phyloP scores from a whole-genome alignment of 2,113 vertebrate species.

The Oncorhynchus masou region DNA sequence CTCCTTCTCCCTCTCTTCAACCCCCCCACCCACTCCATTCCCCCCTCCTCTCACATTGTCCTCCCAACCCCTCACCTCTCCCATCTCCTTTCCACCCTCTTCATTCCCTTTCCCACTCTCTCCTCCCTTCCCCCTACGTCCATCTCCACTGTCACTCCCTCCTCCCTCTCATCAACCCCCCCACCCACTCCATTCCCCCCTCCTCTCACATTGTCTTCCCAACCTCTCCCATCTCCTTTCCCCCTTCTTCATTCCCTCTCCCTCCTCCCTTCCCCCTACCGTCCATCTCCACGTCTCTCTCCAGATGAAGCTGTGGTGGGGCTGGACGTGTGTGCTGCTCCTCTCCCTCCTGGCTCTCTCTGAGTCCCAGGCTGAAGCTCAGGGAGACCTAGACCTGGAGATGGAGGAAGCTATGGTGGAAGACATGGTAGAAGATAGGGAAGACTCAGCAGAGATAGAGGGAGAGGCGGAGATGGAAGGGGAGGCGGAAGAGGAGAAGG shows the following conservation, averaged over 20 bases:
- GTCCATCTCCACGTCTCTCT: slow-evolving; percentile 52
- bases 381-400: slow-evolving; percentile 48
- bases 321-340: slow-evolving; percentile 78
- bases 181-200: neutral
- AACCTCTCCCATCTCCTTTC: slow-evolving; percentile 55
- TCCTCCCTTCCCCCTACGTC: neutral
- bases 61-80: too few relatives aligned
- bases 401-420: slow-evolving; percentile 66
- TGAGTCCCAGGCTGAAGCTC: slow-evolving; percentile 49
- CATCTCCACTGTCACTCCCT: slow-evolving; percentile 47
- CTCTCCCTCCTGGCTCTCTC: slow-evolving; percentile 58
- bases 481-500: slow-evolving; percentile 13
- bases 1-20: slow-evolving; percentile 85
- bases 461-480: neutral
- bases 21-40: slow-evolving; percentile 54
- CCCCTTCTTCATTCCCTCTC: slow-evolving; percentile 46
- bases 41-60: too few relatives aligned
- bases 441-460: slow-evolving; percentile 70
- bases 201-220: too few relatives aligned
- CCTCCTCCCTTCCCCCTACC: neutral
- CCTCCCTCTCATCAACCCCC: neutral
- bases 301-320: slow-evolving; percentile 79
- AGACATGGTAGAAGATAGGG: slow-evolving; percentile 60
- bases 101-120: neutral
- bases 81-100: slow-evolving; percentile 67